Evolutionary conservation across 2,888 invertebrate species (phyloP), one percentile per base, ranked within the genome.

Genomic region (Apocheima hispidaria): DNA sequence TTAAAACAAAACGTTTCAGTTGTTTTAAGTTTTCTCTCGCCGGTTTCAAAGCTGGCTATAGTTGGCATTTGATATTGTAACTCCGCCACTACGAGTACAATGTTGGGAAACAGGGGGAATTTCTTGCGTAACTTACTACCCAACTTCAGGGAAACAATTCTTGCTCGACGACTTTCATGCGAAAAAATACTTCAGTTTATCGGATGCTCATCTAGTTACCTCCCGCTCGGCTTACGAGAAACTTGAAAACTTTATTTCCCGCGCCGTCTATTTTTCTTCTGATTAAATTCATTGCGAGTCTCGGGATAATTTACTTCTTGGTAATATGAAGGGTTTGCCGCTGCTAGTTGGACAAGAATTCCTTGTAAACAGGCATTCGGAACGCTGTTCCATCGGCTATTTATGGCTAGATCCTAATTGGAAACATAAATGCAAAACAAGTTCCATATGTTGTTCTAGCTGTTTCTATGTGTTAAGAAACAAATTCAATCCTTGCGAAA

Each of bases 141-240:
- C 53, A 68, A 70, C 66, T 70, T 63, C 62, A 63, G 62, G 63
- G 68, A 68, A 70, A 70, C 70, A 70, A 70, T 70, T 70, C 66
- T 70, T 68, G 68, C 68, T 68, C 63, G 57, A 65, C 70, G 65
- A 70, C 66, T 70, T 70, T 65, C 68, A 70, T 68, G 70, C 68
- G 70, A 68, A 68, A 70, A 70, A 70, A 66, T 70, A 68, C 68
- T 70, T 63, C 62, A 70, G 70, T 70, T 70, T 70, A 70, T 70
- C 70, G 68, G 66, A 70, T 68, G 70, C 70, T 70, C 70, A 70
- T 70, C 70, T 65, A 66, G 70, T 70, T 68, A 70, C 68, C 68
- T 65, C 65, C 65, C 66, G 68, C 65, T 62, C 54, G 54, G 66
- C 69, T 57, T 60, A 58, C 66, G 68, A 54, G 52, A 64, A 68